Evolutionary conservation across 1,140 invertebrate species (phyloP), one percentile per base, ranked within the genome.

Genomic region (Dreissena rostriformis): DNA sequence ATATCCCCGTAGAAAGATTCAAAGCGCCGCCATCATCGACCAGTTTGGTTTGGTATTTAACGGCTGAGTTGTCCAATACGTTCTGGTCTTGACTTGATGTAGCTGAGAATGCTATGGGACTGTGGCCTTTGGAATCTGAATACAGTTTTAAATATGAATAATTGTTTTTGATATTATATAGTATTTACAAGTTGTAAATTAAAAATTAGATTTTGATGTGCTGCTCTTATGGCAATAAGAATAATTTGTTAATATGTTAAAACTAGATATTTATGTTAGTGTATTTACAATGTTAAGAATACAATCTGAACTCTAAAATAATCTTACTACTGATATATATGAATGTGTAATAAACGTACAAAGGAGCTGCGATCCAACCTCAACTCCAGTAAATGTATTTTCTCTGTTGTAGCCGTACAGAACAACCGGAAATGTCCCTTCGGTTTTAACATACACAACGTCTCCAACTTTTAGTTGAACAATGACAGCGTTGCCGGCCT

Each of bases 401-500:
- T 52, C 61, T 17, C 7, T 61, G 57, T 19, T 61, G 6, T 2
- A 19, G 22, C 17, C 12, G 57, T 2, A 82, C 39, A 82, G 12
- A 49, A 26, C 26, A 7, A 82, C 71, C 10, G 24, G 11, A 53
- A 53, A 74, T 26, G 71, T 28, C 22, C 52, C 53, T 52, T 52
- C 12, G 7, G 70, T 39, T 26, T 65, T 67, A 5, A 82, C 71
- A n/a, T 65, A 49, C 1, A 82, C 79, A 0, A 49, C 52, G 67
- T 82, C 79, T 15, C 71, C 79, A 0, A n/a, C 72, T 57, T 65
- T 73, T 24, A 82, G 39, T 22, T 72, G 19, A 10, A 82, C 29
- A 17, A 82, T 74, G 1, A 74, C 79, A 49, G 79, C 79, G 55
- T 82, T 82, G 6, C 71, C 79, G 29, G 79, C 79, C 12, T 55